Evolutionary conservation across 2,888 invertebrate species (phyloP).

Genomic region (Callimorpha dominula): DNA sequence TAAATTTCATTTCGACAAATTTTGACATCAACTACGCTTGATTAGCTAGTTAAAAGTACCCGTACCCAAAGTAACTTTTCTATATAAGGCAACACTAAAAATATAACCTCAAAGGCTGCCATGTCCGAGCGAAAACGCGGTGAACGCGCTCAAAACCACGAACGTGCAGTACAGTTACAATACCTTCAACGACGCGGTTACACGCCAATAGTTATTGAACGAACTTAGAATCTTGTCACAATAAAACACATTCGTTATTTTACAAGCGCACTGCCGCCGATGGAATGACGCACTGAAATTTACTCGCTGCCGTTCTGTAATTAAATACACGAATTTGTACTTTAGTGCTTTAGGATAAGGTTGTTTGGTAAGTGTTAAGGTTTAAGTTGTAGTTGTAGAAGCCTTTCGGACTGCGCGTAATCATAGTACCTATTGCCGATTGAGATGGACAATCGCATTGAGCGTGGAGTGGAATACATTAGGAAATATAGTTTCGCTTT

Average conservation of each 20-base stretch:
- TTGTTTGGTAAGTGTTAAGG: slow-evolving; percentile 33
- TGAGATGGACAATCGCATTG: slow-evolving; percentile 47
- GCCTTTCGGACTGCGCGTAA: slow-evolving; percentile 61
- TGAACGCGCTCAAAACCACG: slow-evolving; percentile 68
- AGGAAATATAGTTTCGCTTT: slow-evolving; percentile 52
- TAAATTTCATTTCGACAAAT: background rate
- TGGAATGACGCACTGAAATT: slow-evolving; percentile 55
- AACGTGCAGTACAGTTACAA: slow-evolving; percentile 61
- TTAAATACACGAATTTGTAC: slow-evolving; percentile 48
- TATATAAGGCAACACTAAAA: slow-evolving; percentile 70
- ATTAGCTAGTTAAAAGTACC: slow-evolving; percentile 45
- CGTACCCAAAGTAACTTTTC: slow-evolving; percentile 47
- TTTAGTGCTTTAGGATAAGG: slow-evolving; percentile 43
- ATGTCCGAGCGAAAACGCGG: slow-evolving; percentile 74
- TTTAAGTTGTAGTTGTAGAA: slow-evolving; percentile 49
- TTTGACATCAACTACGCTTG: slow-evolving; percentile 34
- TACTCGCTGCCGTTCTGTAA: slow-evolving; percentile 46
- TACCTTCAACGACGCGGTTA: slow-evolving; percentile 60
- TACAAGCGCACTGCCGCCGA: slow-evolving; percentile 48
- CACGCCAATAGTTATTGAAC: slow-evolving; percentile 53
- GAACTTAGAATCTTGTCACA: slow-evolving; percentile 64
- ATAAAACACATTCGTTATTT: slow-evolving; percentile 60
- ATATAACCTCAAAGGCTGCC: slow-evolving; percentile 81
- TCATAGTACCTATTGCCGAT: slow-evolving; percentile 63
- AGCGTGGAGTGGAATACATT: slow-evolving; percentile 46